Base-by-base conservation (phyloP, 2,888 invertebrate species). In the Rhogogaster chlorosoma region DNA sequence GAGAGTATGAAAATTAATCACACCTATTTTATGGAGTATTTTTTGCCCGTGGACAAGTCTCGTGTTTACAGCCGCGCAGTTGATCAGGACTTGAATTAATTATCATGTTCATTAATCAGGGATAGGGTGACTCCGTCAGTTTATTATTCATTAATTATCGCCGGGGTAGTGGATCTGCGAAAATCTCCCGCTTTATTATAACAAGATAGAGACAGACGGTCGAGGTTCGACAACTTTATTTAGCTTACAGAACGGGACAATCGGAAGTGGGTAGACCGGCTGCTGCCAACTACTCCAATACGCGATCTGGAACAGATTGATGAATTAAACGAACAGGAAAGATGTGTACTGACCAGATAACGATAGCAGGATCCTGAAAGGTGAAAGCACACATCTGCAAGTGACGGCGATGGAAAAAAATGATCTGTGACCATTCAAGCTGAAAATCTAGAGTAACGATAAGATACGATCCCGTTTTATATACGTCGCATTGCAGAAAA, bases 381-480 rank as follows among this genome's bases (percentile, higher is more conserved):
- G 73, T 42, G 73, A 73, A 73, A 73, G 73, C 73, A 38, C 22
- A n/a, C 42, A 26, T 42, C 42, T 73, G 73, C 22, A 7, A 22
- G 42, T 38, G 26, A 38, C 5, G 10, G n/a, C 36, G 18, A 15
- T 9, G 26, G 26, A 64, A 64, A 64, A 18, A 38, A 71, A 75
- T 26, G 53, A 77, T 22, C 9, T 26, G 53, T 18, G 29, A 77
- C n/a, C 32, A 53, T 53, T 53, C 18, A n/a, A 77, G 49, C 53
- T 77, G 77, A 77, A 77, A 77, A 53, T 77, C 26, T 77, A n/a
- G 77, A 77, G 77, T 77, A 53, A 2, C 45, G 71, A 42, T 77
- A 18, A 49, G 77, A 53, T 26, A 32, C 49, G 77, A 77, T 77
- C 29, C 4, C 18, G 77, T 45, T 0, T 15, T 38, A 64, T 64